Percentiles rank a stretch among this genome's conserved stretches.
Conservation (phyloP, 2,113 vertebrate species). For the Andinoacara biseriatus region DNA sequence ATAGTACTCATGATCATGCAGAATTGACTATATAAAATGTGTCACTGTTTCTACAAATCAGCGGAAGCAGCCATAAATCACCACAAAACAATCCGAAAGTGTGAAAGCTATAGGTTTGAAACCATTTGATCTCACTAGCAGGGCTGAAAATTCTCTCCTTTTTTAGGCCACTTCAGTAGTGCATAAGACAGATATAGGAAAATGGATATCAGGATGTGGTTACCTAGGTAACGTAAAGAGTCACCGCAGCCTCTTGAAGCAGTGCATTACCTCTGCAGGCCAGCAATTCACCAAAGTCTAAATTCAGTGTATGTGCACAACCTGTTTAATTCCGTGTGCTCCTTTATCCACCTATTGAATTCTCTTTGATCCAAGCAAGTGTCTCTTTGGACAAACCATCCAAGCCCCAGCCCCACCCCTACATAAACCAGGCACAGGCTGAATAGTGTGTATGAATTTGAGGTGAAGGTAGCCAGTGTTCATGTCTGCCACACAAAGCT, state of each 20-base stretch:
- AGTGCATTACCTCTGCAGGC: constrained; percentile 30
- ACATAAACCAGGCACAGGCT: constrained; percentile 4
- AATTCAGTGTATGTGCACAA: constrained; percentile 35
- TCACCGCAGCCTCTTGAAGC: constrained; percentile 32
- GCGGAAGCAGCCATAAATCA: neutral
- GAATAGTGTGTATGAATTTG: neutral
- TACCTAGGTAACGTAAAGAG: constrained; percentile 64
- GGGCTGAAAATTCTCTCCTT: neutral
- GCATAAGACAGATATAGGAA: constrained; percentile 35
- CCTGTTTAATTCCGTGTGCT: constrained; percentile 16
- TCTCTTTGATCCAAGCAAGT: constrained; percentile 44
- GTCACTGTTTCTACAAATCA: neutral
- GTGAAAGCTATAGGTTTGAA: neutral
- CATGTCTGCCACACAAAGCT: constrained; percentile 40
- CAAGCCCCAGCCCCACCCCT: neutral
- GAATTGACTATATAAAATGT: neutral
- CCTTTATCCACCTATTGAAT: constrained; percentile 20
- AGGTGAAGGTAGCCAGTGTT: constrained; percentile 37
- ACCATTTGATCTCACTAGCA: neutral
- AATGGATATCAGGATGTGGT: constrained; percentile 57
- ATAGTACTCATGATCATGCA: neutral
- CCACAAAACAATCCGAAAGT: neutral
- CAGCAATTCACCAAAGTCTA: constrained; percentile 48
- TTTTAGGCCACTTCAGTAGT: constrained; percentile 27
- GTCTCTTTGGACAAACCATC: neutral